Evolutionary conservation across 1,140 invertebrate species (phyloP).

Genomic region (Xylocopa sonorina): DNA sequence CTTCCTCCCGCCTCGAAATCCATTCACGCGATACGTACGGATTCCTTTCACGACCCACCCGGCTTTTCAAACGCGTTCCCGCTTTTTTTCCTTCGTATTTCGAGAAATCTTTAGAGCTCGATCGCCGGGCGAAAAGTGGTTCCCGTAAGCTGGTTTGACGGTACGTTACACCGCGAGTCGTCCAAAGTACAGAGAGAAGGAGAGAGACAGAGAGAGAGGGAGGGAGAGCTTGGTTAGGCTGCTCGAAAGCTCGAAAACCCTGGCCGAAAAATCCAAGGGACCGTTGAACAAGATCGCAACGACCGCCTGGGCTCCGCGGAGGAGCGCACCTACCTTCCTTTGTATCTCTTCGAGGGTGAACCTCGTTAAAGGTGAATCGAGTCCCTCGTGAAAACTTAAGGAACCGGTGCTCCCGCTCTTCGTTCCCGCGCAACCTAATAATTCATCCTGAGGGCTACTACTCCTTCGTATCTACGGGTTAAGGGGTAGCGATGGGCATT

Average conservation of each 20-base stretch:
- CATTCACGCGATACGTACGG: not conserved
- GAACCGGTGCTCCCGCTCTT: not conserved
- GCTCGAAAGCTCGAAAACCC: not conserved
- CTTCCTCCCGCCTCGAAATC: not conserved
- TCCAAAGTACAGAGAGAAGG: not conserved
- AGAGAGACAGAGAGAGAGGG: too few relatives aligned
- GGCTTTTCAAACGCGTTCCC: not conserved
- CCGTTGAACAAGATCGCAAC: not conserved
- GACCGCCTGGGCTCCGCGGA: slow-evolving; percentile 1
- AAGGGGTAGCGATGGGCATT: not conserved
- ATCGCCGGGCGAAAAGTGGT: slow-evolving; percentile 16
- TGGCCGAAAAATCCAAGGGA: not conserved
- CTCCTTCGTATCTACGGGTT: not conserved
- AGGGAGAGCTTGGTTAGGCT: not conserved
- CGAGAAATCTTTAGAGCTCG: not conserved
- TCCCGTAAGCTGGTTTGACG: slow-evolving; percentile 9
- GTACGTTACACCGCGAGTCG: not conserved
- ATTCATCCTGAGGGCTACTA: slow-evolving; percentile 48
- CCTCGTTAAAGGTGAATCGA: slow-evolving; percentile 55
- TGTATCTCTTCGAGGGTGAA: slow-evolving; percentile 13
- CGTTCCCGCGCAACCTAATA: slow-evolving; percentile 53
- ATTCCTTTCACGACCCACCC: not conserved
- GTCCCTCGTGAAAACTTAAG: slow-evolving; percentile 60
- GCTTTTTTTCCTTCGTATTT: not conserved
- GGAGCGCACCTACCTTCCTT: slow-evolving; percentile 12